Evolutionary conservation across 2,113 vertebrate genomes (phyloP).

Genomic region (Rhagologus leucostigma): DNA sequence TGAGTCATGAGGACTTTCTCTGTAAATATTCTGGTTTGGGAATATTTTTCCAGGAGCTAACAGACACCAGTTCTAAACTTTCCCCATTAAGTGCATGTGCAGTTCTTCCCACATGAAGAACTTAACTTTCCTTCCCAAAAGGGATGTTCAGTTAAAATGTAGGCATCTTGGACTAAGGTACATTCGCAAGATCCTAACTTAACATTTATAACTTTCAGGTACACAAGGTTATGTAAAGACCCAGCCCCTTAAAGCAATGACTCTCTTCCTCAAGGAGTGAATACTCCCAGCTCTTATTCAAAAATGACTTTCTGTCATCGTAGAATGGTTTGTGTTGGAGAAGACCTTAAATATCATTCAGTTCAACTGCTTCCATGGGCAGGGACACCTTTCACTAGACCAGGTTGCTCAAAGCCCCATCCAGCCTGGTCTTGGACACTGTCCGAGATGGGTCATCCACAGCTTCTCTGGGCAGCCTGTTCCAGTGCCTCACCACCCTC

Average conservation of each 20-base stretch:
- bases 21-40: not conserved
- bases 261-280: not conserved
- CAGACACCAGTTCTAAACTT: not conserved
- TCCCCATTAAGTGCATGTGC: not conserved
- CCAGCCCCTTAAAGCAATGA: not conserved
- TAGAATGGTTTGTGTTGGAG: not conserved
- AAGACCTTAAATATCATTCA: not conserved
- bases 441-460: no score
- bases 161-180: not conserved
- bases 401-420: not conserved
- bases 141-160: not conserved
- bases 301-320: not conserved
- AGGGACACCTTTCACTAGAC: not conserved
- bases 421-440: not conserved
- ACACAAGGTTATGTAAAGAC: not conserved
- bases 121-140: not conserved
- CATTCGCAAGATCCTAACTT: not conserved
- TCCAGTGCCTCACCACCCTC: not conserved
- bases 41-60: not conserved
- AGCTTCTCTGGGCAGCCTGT: not conserved
- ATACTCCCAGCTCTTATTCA: not conserved
- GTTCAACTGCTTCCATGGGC: not conserved
- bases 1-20: not conserved
- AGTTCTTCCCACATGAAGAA: not conserved
- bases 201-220: not conserved